Base-by-base conservation (phyloP, 1,140 invertebrate species). In the Drosophila obscura region DNA sequence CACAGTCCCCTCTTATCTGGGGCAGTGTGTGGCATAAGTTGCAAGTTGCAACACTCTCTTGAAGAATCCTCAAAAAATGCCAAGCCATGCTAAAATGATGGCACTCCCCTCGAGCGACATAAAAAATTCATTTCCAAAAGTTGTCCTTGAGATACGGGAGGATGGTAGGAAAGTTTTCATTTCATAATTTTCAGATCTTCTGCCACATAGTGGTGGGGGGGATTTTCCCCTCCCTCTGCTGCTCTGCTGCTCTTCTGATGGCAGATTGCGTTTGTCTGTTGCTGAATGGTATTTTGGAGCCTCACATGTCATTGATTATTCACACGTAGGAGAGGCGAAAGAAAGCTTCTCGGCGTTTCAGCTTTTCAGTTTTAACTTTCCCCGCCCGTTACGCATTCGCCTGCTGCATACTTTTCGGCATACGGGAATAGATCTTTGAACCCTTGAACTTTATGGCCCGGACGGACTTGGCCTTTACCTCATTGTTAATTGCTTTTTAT, bases 51-150 rank as follows among this genome's bases (percentile, higher is more conserved):
- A 4, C 35, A 39, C 35, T 39, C 35, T 39, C 31, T 35, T 13
- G 35, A 5, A 39, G 45, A 64, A 66, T 52, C 51, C 53, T 19
- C 28, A 44, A 72, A 74, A 75, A 61, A 73, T 74, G 46, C 45
- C 69, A 67, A 53, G 58, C 64, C 39, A 59, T 56, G 79, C 69
- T 71, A 48, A 58, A 69, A 73, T 58, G 49, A 56, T 45, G 58
- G 58, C 24, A 41, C 55, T 49, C 55, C 61, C n/a, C 50, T 22
- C 56, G 50, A 58, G 72, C 6, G 51, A 44, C 68, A 65, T 78
- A 71, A 78, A 81, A 87, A 83, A 78, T 81, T 77, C 65, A 85
- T 85, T 85, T 87, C 55, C 65, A 75, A 67, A 68, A 67, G 45
- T 76, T 68, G 62, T 58, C 61, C 49, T 44, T 31, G 41, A 73